Base-by-base conservation (phyloP, 2,113 vertebrate genomes). In the Oreotrochilus melanogaster region DNA sequence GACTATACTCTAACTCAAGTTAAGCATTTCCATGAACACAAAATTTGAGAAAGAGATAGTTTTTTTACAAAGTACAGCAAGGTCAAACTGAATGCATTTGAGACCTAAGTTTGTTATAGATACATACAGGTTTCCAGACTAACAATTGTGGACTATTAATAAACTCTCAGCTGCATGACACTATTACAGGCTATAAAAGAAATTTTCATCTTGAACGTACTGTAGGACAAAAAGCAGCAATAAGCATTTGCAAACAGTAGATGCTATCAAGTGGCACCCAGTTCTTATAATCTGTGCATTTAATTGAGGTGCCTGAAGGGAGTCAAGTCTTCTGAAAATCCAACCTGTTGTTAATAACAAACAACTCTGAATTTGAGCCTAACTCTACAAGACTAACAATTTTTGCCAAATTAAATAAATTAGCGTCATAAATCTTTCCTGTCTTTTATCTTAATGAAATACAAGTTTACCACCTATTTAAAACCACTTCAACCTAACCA, bases 61-160 rank as follows among this genome's bases (percentile, higher is more conserved):
- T 28, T 70, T 88, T 89, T 86, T 51, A 62, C 60, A 67, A 23
- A 50, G 72, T 60, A 64, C 37, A 82, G 42, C 66, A 89, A 72
- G 53, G 81, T 83, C 89, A 91, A 87, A 86, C 37, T 47, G 43
- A 92, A 64, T 13, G 14, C 39, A 71, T 71, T 85, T 91, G 60
- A 75, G 24, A 84, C 37, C 61, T 73, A 67, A 79, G 70, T 85
- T 2, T 61, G 73, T 75, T 95, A 95, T 2, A 88, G 67, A 92
- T 78, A 89, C 54, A 72, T 24, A 86, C 64, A 94, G 89, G 92
- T 96, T 94, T 94, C 82, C 84, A 93, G 71, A 83, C 51, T 72
- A 86, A 95, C 87, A 89, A 91, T 89, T 89, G 94, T 56, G 43
- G 57, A 86, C 88, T 96, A 93, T 91, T 89, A 94, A 97, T 93